Base-by-base conservation (phyloP, 1,140 invertebrate genomes). In the Ostrea denselamellosa region DNA sequence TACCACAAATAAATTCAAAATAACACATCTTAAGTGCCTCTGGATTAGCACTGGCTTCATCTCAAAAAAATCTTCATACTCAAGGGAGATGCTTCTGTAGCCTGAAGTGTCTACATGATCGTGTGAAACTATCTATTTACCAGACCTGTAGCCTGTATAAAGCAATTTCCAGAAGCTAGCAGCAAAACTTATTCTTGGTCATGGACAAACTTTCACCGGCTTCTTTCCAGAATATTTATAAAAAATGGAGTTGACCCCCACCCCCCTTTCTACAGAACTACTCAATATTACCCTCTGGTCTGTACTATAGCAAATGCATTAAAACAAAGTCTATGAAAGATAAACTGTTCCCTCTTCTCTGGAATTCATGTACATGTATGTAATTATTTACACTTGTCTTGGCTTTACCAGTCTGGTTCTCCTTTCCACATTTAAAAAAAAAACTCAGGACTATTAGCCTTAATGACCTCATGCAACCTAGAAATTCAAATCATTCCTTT, bases 1-100 rank as follows among this genome's bases (percentile, higher is more conserved):
- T 77, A 77, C 68, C 25, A 17, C 68, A 77, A 34, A 77, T 77
- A 77, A 77, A 77, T 77, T 77, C 68, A 77, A 77, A 77, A 77
- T 77, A 77, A 77, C 68, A 28, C 22, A 77, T 77, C 25, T 77
- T 12, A 77, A 77, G 68, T 77, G 68, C 25, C 14, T 44, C 22
- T 28, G 25, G 28, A 77, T 77, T 62, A 77, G 25, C 28, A 77
- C 28, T 77, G 68, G 68, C 68, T 28, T 17, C 68, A 77, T 77
- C 68, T 77, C 68, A 77, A 77, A 12, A 77, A 77, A 12, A 28
- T 12, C 25, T 34, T 12, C 14, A 14, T 34, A 28, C 5, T 10
- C n/a, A 9, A 77, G 22, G 8, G 28, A 28, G 68, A 77, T 34
- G 68, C 68, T 28, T 71, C 65, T 77, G 68, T 77, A 14, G 34